Evolutionary conservation across 2,888 invertebrate genomes (phyloP), one percentile per base, ranked within the genome.

Genomic region (Mythimna vitellina): DNA sequence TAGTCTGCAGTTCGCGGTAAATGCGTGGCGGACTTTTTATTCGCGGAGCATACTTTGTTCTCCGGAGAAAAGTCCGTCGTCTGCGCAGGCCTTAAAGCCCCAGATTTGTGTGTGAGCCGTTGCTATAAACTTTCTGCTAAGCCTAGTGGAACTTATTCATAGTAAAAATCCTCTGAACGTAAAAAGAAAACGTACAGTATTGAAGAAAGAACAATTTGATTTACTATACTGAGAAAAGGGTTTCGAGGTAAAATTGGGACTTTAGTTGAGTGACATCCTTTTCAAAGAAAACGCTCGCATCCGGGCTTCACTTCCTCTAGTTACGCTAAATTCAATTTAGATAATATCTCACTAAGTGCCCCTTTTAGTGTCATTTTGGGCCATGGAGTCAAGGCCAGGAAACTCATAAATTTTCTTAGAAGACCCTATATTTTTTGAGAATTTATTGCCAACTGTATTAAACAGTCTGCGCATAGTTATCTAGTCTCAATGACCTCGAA

Each of bases 321-420:
- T 70, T 22, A 61, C 57, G 65, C 42, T 58, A 70, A 76, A 79
- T 81, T 67, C 29, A 79, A 76, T 81, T 76, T 65, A 71, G 58
- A 60, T 71, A 76, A 63, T 64, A 56, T 67, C 53, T 57, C 20
- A 53, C 56, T 64, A 78, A 81, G 67, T 57, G 78, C 66, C 57
- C 66, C 56, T 81, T 77, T 71, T 67, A 77, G 49, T 64, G 32
- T 51, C 49, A 54, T 53, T 46, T 53, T 20, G 54, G 25, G 42
- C 25, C 66, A 46, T 0, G 3, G 10, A 64, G 35, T 65, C 78
- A 69, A 38, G 46, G 69, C 17, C 53, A 22, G 42, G 5, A 10
- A n/a, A 53, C 17, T 29, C 42, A 51, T 65, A 54, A 22, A 65
- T 69, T 65, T 14, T 38, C 20, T 32, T 14, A 35, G n/a, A 62